These are phyloP conservation scores for Pseudochirops corinnae DNA, from an alignment of 2,797 vertebrate genomes.

Conservation along the genomic window DNA sequence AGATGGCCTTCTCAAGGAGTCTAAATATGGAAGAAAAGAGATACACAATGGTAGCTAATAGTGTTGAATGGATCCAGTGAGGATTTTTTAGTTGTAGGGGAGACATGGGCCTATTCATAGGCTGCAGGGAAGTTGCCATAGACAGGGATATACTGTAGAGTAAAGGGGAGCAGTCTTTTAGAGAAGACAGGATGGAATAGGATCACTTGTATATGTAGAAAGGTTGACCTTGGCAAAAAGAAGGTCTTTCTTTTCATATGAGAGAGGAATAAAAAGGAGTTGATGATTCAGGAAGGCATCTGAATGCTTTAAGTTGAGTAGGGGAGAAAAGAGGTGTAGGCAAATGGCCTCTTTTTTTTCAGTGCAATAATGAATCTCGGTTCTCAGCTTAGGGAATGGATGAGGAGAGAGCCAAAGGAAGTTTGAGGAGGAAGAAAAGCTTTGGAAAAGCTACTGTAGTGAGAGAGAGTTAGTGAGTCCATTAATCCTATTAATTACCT, in stretches of 20 bases:
- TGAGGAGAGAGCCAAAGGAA: background rate
- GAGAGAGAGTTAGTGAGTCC: background rate
- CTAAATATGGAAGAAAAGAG: background rate
- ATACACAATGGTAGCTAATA: background rate
- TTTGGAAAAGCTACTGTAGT: background rate
- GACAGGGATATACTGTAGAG: background rate
- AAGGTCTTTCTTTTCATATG: background rate
- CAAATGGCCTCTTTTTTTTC: background rate
- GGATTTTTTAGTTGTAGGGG: background rate
- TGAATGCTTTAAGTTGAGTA: background rate
- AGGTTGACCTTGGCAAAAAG: background rate
- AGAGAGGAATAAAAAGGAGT: background rate
- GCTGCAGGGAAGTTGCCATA: background rate
- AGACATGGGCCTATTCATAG: background rate
- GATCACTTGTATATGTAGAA: background rate
- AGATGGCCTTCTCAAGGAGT: background rate
- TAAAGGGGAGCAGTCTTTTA: background rate
- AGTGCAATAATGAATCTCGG: background rate
- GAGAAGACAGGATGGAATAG: background rate
- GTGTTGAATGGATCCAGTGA: background rate
- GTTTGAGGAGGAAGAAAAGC: background rate
- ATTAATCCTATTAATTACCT: background rate
- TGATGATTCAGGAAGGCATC: background rate
- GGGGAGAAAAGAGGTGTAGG: background rate
- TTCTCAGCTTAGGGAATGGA: background rate